Conservation (phyloP, 2,113 vertebrate species). For the Chlamydotis undulata region DNA sequence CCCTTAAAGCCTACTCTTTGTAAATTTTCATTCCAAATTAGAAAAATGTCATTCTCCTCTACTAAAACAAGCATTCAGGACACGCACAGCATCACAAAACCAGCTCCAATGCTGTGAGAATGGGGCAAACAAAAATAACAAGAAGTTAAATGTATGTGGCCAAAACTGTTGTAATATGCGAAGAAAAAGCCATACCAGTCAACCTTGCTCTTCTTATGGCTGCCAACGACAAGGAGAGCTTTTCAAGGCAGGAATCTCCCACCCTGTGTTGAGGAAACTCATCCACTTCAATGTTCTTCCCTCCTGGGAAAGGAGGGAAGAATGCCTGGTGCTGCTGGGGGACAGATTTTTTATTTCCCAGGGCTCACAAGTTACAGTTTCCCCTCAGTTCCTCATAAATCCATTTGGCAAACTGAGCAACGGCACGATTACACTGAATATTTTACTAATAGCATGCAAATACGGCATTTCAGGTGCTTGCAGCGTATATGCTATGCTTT, state of each 20-base stretch:
- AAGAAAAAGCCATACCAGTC: not conserved
- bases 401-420: not conserved
- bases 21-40: not conserved
- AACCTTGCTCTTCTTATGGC: not conserved
- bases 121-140: not conserved
- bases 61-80: not conserved
- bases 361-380: not conserved
- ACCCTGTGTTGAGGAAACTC: not conserved
- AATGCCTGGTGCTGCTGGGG: not conserved
- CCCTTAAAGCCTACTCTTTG: not conserved
- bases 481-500: not conserved
- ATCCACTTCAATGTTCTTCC: not conserved
- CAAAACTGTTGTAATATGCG: not conserved
- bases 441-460: not conserved
- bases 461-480: not conserved
- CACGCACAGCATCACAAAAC: not conserved
- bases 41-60: not conserved
- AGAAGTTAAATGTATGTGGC: rapidly evolving
- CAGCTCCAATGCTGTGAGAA: not conserved
- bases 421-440: rapidly evolving
- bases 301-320: not conserved
- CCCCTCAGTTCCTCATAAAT: not conserved
- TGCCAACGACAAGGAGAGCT: rapidly evolving
- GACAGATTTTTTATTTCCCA: not conserved
- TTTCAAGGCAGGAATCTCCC: not conserved